A percentile compares a stretch with the other conserved stretches of the same genome.
These are phyloP conservation scores for Pogonus chalceus DNA, from an alignment of 1,140 invertebrate genomes.

Conservation along the genomic window DNA sequence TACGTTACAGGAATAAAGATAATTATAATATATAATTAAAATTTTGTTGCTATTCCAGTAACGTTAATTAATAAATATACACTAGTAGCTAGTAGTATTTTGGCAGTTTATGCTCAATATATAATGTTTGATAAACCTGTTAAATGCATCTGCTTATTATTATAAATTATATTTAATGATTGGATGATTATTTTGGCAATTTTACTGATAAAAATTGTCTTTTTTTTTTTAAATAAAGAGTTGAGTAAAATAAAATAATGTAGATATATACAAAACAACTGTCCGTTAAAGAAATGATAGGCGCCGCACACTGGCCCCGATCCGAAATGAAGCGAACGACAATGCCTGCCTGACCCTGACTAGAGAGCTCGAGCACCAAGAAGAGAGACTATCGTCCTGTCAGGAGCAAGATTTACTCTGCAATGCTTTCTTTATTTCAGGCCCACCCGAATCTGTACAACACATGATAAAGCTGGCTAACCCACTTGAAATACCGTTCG, in stretches of 20 bases:
- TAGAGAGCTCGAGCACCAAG: conserved; percentile 3
- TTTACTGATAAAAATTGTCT: neutral
- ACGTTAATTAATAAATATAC: too few relatives aligned
- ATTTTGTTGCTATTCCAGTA: too few relatives aligned
- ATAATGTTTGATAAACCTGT: too few relatives aligned
- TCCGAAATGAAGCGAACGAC: neutral
- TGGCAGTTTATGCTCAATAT: too few relatives aligned
- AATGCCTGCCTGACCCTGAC: too few relatives aligned
- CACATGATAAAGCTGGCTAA: neutral
- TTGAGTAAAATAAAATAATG: neutral
- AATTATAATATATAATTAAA: too few relatives aligned
- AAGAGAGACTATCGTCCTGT: neutral
- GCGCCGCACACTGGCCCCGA: too few relatives aligned
- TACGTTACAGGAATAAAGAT: too few relatives aligned
- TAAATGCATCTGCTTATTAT: too few relatives aligned
- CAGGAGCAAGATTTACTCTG: conserved; percentile 2
- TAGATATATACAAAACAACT: neutral
- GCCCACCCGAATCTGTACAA: conserved; percentile 4
- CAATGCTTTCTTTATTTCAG: conserved; percentile 1
- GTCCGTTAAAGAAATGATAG: too few relatives aligned
- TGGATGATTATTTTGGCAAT: neutral
- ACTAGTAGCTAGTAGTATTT: too few relatives aligned
- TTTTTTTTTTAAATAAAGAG: neutral
- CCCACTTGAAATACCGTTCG: neutral
- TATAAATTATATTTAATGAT: too few relatives aligned